Evolutionary conservation across 2,113 vertebrate genomes (phyloP).

Genomic region (Ceyx cyanopectus): DNA sequence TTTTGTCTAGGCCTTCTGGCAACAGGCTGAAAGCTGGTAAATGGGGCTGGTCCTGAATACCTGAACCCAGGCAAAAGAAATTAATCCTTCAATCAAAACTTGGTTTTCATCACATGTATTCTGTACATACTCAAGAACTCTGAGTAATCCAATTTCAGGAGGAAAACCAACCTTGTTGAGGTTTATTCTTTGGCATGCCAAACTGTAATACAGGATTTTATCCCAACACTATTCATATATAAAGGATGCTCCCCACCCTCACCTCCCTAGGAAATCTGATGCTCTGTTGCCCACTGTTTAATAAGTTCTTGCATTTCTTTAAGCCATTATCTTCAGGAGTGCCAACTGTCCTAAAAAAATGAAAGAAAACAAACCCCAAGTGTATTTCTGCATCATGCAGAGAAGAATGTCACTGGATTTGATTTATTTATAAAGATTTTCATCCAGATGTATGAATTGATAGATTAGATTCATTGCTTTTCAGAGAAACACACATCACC

Average conservation of each 20-base stretch:
- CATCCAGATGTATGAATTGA: neutral
- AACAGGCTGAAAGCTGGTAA: neutral
- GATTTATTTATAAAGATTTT: neutral
- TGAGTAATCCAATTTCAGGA: neutral
- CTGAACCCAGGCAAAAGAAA: neutral
- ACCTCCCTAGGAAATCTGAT: neutral
- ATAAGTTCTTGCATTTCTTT: neutral
- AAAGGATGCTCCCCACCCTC: neutral
- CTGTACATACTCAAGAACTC: neutral
- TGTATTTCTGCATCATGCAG: neutral
- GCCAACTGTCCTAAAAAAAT: neutral
- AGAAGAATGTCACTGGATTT: neutral
- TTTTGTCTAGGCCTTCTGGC: neutral
- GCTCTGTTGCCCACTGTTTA: neutral
- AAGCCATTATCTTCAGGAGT: neutral
- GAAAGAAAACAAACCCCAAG: neutral
- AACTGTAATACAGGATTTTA: neutral
- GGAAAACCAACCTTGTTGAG: neutral
- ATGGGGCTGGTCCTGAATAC: neutral
- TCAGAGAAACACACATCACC: neutral
- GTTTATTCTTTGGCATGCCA: neutral
- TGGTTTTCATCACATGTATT: neutral
- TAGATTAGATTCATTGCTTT: neutral
- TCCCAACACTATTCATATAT: neutral
- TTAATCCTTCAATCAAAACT: neutral